These are phyloP conservation scores for Lasioglossum albipes DNA, from an alignment of 1,140 invertebrate genomes.

Conservation along the genomic window DNA sequence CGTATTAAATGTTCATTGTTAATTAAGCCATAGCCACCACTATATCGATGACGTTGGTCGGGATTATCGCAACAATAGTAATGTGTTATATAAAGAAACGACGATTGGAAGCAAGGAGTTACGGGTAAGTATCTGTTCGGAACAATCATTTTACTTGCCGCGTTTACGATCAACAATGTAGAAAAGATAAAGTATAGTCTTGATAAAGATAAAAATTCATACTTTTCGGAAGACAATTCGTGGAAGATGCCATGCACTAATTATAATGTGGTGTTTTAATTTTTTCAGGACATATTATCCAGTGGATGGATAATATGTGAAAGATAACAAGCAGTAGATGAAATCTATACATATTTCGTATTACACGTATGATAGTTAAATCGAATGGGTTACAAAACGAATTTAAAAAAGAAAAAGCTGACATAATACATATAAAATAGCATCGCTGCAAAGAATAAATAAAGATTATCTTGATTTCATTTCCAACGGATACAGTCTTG, in stretches of 20 bases:
- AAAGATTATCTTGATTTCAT: conserved; percentile 12
- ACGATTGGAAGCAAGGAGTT: conserved; percentile 13
- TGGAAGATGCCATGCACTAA: neutral
- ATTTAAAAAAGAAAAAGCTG: neutral
- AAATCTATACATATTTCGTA: conserved; percentile 38
- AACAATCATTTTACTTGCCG: neutral
- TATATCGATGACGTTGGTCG: conserved; percentile 28
- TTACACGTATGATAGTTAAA: conserved; percentile 12
- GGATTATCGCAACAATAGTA: conserved; percentile 26
- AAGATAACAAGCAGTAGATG: conserved; percentile 23
- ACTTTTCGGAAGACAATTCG: neutral
- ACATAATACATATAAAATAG: conserved; percentile 16
- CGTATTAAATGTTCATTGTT: neutral
- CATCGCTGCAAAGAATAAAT: conserved; percentile 6
- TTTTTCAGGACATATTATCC: conserved; percentile 55
- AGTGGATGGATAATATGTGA: conserved; percentile 37
- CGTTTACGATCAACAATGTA: neutral
- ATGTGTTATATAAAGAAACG: conserved; percentile 44
- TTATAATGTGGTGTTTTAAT: conserved; percentile 38
- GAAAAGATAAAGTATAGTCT: neutral
- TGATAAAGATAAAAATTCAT: neutral
- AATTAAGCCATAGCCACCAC: conserved; percentile 45
- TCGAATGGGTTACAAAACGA: conserved; percentile 5
- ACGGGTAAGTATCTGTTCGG: conserved; percentile 34
- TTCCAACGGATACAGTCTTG: neutral